phyloP scores from a whole-genome alignment of 2,888 invertebrate genomes.

The Empis livida region DNA sequence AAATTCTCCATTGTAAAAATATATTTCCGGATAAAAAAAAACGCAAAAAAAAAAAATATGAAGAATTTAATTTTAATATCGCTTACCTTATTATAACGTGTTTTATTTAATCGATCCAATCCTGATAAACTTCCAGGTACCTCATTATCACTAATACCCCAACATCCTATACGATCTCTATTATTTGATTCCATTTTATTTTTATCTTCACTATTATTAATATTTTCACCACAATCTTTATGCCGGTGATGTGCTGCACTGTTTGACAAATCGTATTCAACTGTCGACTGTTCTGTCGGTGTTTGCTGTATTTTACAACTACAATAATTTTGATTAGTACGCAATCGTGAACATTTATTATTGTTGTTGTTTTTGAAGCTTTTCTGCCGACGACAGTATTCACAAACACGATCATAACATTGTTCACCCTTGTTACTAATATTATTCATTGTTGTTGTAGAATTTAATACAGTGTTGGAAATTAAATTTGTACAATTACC shows the following conservation, averaged over 20 bases:
- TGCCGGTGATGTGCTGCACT: conserved; percentile 14
- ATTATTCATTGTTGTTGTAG: too few species aligned
- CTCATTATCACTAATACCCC: conserved; percentile 27
- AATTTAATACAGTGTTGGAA: background rate
- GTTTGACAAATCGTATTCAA: conserved; percentile 33
- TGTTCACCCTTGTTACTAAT: too few species aligned
- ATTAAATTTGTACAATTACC: background rate
- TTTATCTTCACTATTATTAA: too few species aligned
- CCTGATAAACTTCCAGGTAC: conserved; percentile 27
- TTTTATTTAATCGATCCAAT: conserved; percentile 24
- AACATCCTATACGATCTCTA: conserved; percentile 28
- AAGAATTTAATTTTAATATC: background rate
- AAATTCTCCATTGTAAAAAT: too few species aligned
- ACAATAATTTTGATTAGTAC: too few species aligned
- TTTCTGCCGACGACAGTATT: too few species aligned
- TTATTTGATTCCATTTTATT: conserved; percentile 7
- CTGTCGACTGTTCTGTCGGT: background rate
- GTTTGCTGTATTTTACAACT: background rate
- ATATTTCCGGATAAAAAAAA: too few species aligned
- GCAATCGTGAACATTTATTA: too few species aligned
- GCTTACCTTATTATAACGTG: conserved; percentile 33
- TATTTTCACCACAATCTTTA: too few species aligned
- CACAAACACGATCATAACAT: too few species aligned
- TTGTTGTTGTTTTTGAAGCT: too few species aligned
- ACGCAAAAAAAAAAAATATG: background rate